Evolutionary conservation across 2,888 invertebrate species (phyloP).

Genomic region (Latrodectus hesperus): DNA sequence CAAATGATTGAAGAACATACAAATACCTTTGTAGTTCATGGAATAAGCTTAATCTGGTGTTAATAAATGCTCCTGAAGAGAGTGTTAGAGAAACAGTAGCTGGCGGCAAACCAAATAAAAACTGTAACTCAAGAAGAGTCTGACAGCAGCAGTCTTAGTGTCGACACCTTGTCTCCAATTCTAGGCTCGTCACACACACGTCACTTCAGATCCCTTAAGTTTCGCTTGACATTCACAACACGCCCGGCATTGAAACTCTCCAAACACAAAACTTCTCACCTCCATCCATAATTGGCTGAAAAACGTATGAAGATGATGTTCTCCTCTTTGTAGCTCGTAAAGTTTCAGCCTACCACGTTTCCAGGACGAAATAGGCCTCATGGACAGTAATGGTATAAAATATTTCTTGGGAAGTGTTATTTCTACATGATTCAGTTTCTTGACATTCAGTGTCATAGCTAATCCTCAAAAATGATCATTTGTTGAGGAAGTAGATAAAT

Average conservation of each 20-base stretch:
- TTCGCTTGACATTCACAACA: not conserved
- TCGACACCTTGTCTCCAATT: constrained; percentile 25
- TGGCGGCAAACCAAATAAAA: constrained; percentile 46
- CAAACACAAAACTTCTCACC: constrained; percentile 19
- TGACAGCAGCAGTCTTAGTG: constrained; percentile 38
- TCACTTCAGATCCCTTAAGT: not conserved
- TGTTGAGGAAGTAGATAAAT: too few relatives aligned
- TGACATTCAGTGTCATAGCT: too few relatives aligned
- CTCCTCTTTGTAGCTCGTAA: too few relatives aligned
- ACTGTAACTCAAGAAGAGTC: constrained; percentile 33
- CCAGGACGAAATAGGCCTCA: too few relatives aligned
- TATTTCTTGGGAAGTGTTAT: too few relatives aligned
- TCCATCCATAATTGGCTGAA: constrained; percentile 47
- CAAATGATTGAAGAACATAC: too few relatives aligned
- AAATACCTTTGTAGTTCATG: too few relatives aligned
- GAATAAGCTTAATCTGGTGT: not conserved
- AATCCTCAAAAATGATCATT: too few relatives aligned
- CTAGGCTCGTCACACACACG: not conserved
- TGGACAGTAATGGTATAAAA: too few relatives aligned
- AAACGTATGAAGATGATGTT: not conserved
- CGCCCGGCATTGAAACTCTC: constrained; percentile 31
- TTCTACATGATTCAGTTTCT: too few relatives aligned
- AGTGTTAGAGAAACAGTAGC: constrained; percentile 24
- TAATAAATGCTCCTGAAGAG: constrained; percentile 18
- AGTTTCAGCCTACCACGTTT: too few relatives aligned